Evolutionary conservation across 1,140 invertebrate species (phyloP), one percentile per base, ranked within the genome.

Genomic region (Anastrepha obliqua): DNA sequence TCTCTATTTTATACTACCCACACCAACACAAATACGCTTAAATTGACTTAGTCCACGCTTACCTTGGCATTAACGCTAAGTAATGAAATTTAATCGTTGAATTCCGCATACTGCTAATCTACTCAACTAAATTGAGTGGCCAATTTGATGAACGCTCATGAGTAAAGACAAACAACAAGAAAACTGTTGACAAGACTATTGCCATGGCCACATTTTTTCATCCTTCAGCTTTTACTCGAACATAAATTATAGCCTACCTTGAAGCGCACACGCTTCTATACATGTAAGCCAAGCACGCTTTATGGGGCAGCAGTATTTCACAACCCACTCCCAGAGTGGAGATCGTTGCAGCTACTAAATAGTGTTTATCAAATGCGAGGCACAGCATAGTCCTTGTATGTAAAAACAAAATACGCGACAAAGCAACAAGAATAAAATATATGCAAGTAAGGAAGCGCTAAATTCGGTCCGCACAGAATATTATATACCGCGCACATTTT

Each of bases 201-300:
- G 2, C 42, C 67, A 74, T 74, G 67, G 67, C 6, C 67, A 74
- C 67, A 74, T 4, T 3, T 39, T 7, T 62, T 17, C 15, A 62
- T 47, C 39, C 15, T 17, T n/a, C 42, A 55, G 51, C 39, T 39
- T 74, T 42, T 17, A 74, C 67, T 44, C 2, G 13, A 74, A 39
- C 67, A 74, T n/a, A 74, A 74, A 74, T 2, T 74, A 74, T 47
- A 44, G 67, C 67, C 44, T 74, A 74, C 42, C 67, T 42, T 74
- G 42, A 74, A 42, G 42, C 67, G 67, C 39, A 17, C 7, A 74
- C 67, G 67, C 15, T 47, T 1, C 29, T 47, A 42, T 42, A 47
- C 67, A 44, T 15, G 67, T 74, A 17, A 44, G 44, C 67, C 44
- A 74, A 74, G 42, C 67, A 42, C 67, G 39, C 39, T 70, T 13